Conservation (phyloP, 2,888 invertebrate genomes). For the Mimas tiliae region DNA sequence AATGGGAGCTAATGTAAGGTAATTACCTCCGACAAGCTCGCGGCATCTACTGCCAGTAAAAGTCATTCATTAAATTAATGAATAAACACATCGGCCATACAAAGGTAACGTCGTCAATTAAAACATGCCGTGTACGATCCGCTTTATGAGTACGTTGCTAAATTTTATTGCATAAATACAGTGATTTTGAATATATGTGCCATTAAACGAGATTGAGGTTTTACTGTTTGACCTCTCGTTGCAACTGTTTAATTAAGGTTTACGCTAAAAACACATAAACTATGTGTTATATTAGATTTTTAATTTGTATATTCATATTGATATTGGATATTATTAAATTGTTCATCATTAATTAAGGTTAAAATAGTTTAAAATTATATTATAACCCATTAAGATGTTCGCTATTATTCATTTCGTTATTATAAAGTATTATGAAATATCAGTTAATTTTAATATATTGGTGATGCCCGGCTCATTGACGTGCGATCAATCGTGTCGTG, state of each 20-base stretch:
- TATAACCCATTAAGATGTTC: background rate
- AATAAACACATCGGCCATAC: conserved; percentile 59
- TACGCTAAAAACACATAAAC: background rate
- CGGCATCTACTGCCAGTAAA: conserved; percentile 40
- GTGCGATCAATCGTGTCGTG: too few species aligned
- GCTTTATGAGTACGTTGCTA: conserved; percentile 17
- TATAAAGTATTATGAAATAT: too few species aligned
- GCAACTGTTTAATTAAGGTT: conserved; percentile 3
- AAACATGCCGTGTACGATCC: conserved; percentile 27
- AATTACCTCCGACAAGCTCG: conserved; percentile 52
- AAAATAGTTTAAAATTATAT: background rate
- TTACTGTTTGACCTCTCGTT: background rate
- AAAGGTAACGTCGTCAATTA: conserved; percentile 42
- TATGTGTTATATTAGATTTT: background rate
- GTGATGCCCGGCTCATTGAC: too few species aligned
- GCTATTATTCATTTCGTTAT: background rate
- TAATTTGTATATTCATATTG: background rate
- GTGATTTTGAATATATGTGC: conserved; percentile 1
- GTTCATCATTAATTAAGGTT: background rate
- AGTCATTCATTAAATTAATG: conserved; percentile 63
- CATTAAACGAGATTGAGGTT: background rate
- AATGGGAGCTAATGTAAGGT: conserved; percentile 63
- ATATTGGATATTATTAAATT: background rate
- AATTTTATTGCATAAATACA: conserved; percentile 18
- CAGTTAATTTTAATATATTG: too few species aligned